Evolutionary conservation across 2,888 invertebrate species (phyloP), one percentile per base, ranked within the genome.

Genomic region (Mystacides longicornis): DNA sequence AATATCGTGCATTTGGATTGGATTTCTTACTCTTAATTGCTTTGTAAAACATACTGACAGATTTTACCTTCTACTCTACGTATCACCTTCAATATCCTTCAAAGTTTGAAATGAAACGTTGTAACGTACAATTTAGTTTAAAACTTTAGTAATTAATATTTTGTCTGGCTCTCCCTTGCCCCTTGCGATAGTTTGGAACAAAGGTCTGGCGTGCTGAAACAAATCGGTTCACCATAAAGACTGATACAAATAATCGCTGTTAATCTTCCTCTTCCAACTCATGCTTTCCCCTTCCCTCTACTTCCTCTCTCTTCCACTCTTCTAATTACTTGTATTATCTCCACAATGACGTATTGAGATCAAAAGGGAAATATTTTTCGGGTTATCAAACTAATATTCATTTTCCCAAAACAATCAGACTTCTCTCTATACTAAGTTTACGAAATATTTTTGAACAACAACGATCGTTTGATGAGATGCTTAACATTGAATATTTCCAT

Each of bases 31-130:
- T n/a, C n/a, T n/a, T n/a, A n/a, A n/a, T n/a, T n/a, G n/a, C n/a
- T n/a, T n/a, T n/a, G n/a, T n/a, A n/a, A n/a, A n/a, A n/a, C n/a
- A n/a, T n/a, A n/a, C n/a, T n/a, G n/a, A n/a, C n/a, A n/a, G n/a
- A n/a, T n/a, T n/a, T n/a, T n/a, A n/a, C n/a, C n/a, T n/a, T n/a
- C n/a, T n/a, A n/a, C n/a, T n/a, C n/a, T n/a, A n/a, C n/a, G n/a
- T n/a, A n/a, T n/a, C n/a, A n/a, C n/a, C n/a, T n/a, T n/a, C n/a
- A n/a, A n/a, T n/a, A n/a, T n/a, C n/a, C n/a, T n/a, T n/a, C n/a
- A n/a, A n/a, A n/a, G n/a, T 48, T 54, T 58, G 53, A 53, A 54
- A 53, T 55, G 55, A 37, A 56, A 7, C 27, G 27, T 37, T 37
- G 37, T n/a, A 37, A 37, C 16, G 14, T 37, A 37, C 16, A 37